Evolutionary conservation across 2,797 vertebrate genomes (phyloP).

Genomic region (Dendrocincla fuliginosa): DNA sequence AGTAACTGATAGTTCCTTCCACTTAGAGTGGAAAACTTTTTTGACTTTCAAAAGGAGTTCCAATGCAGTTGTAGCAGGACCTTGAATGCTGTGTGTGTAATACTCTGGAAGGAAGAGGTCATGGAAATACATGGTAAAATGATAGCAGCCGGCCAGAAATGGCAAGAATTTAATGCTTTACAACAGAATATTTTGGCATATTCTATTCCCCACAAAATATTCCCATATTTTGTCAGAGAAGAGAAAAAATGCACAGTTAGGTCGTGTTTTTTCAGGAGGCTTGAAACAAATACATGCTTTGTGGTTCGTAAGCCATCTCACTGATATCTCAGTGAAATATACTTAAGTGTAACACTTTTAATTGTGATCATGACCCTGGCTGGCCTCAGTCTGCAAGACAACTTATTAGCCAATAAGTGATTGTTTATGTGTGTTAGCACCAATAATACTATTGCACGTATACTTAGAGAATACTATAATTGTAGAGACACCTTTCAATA

Average conservation of each 20-base stretch:
- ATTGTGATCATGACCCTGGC: not conserved
- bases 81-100: not conserved
- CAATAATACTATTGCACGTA: too few relatives aligned
- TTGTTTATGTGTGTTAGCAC: too few relatives aligned
- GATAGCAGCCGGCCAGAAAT: not conserved
- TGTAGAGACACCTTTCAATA: too few relatives aligned
- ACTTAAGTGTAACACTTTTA: not conserved
- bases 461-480: too few relatives aligned
- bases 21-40: not conserved
- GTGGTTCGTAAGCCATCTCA: not conserved
- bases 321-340: not conserved
- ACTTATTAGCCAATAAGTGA: too few relatives aligned
- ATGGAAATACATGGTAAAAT: not conserved
- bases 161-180: not conserved
- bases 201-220: fast-evolving
- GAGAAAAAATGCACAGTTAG: not conserved
- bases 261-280: not conserved
- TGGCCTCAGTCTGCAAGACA: not conserved
- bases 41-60: not conserved
- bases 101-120: not conserved
- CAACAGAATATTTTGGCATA: not conserved
- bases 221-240: not conserved
- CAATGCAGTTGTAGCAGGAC: not conserved
- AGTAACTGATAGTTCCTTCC: not conserved
- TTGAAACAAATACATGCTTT: not conserved